Evolutionary conservation across 2,113 vertebrate genomes (phyloP).

Genomic region (Heloderma charlesbogerti): DNA sequence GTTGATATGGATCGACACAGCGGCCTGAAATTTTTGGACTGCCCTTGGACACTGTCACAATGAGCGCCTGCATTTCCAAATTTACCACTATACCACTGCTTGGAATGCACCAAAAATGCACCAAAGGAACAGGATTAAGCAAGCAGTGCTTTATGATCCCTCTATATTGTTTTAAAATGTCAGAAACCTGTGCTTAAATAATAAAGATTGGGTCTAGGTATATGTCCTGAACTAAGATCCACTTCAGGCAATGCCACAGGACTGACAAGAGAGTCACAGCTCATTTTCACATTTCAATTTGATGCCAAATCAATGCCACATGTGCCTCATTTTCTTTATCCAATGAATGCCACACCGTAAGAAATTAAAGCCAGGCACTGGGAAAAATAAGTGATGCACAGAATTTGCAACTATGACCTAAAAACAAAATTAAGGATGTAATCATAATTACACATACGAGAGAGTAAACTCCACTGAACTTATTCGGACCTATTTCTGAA

Average conservation of each 20-base stretch:
- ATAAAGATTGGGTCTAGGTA: background rate
- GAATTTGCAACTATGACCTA: background rate
- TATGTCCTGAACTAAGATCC: too few species aligned
- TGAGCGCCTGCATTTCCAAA: too few species aligned
- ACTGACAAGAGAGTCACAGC: background rate
- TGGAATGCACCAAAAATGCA: too few species aligned
- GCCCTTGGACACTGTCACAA: too few species aligned
- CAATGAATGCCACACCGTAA: background rate
- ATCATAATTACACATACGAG: background rate
- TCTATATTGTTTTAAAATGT: background rate
- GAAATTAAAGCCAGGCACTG: background rate
- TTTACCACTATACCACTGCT: too few species aligned
- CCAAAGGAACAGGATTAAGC: too few species aligned
- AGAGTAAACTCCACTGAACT: background rate
- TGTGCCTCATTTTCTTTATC: background rate
- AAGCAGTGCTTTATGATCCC: too few species aligned
- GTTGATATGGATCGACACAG: too few species aligned
- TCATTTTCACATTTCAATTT: background rate
- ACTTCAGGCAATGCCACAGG: background rate
- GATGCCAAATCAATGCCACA: background rate
- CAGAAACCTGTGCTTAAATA: background rate
- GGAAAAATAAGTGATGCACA: background rate
- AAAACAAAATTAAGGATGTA: background rate
- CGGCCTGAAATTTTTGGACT: too few species aligned
- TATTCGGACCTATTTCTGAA: background rate